These are phyloP conservation scores for Plemyria rubiginata DNA, from an alignment of 2,888 invertebrate species.

Conservation along the genomic window DNA sequence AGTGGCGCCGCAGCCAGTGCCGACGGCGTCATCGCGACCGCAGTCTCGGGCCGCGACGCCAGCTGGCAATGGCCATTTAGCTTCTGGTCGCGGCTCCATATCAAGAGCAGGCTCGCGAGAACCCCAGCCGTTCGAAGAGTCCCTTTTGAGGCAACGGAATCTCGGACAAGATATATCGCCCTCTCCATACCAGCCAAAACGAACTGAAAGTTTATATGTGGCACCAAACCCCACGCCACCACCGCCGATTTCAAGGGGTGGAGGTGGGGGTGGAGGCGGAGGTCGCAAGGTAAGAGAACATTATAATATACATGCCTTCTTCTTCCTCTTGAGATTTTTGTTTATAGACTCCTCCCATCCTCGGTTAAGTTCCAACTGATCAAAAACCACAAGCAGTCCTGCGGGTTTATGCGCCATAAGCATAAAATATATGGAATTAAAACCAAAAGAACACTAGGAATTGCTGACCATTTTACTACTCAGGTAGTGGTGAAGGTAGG, in stretches of 20 bases:
- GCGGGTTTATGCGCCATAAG: too few relatives aligned
- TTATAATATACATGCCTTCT: background rate
- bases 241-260: conserved; percentile 72
- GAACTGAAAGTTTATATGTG: conserved; percentile 95
- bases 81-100: conserved; percentile 86
- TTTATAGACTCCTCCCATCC: too few relatives aligned
- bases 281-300: conserved; percentile 72
- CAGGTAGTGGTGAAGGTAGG: too few relatives aligned
- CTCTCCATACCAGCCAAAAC: conserved; percentile 94
- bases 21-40: conserved; percentile 87
- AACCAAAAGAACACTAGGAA: too few relatives aligned
- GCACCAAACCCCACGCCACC: conserved; percentile 76
- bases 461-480: too few relatives aligned
- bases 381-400: too few relatives aligned
- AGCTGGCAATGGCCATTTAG: conserved; percentile 87
- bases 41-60: conserved; percentile 81
- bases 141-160: conserved; percentile 90
- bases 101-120: conserved; percentile 78
- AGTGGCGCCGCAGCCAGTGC: conserved; percentile 89
- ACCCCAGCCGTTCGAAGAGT: conserved; percentile 91
- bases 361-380: too few relatives aligned
- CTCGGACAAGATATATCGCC: conserved; percentile 96
- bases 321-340: too few relatives aligned
- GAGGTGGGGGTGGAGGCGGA: conserved; percentile 68
- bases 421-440: too few relatives aligned